Evolutionary conservation across 2,113 vertebrate genomes (phyloP).

Genomic region (Erinaceus europaeus): DNA sequence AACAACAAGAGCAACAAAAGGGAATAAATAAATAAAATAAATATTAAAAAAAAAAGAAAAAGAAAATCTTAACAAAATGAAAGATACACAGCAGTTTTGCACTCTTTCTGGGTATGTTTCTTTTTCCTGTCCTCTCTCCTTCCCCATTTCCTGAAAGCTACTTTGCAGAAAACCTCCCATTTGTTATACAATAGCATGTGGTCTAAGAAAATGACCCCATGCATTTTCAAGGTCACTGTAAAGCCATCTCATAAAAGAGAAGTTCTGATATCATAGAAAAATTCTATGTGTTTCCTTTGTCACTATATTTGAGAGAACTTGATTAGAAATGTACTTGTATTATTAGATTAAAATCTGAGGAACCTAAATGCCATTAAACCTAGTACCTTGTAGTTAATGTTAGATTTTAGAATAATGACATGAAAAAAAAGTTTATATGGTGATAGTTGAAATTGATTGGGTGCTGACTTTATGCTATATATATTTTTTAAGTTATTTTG

Average conservation of each 20-base stretch:
- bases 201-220: neutral
- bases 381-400: neutral
- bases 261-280: neutral
- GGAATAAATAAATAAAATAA: too few species aligned
- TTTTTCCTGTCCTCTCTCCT: neutral
- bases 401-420: neutral
- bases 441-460: neutral
- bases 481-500: too few species aligned
- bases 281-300: slow-evolving; percentile 1
- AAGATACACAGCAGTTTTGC: neutral
- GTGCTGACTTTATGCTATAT: neutral
- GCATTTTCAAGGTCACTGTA: neutral
- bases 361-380: neutral
- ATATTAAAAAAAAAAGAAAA: too few species aligned
- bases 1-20: too few species aligned
- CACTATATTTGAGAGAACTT: neutral
- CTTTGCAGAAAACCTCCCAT: neutral
- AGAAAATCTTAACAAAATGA: neutral
- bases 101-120: neutral
- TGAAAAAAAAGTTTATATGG: neutral
- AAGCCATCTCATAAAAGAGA: slow-evolving; percentile 10
- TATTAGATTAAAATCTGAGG: neutral
- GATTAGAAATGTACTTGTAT: neutral
- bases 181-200: neutral
- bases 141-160: neutral